Base-by-base conservation (phyloP, 2,113 vertebrate genomes). In the Bos javanicus region DNA sequence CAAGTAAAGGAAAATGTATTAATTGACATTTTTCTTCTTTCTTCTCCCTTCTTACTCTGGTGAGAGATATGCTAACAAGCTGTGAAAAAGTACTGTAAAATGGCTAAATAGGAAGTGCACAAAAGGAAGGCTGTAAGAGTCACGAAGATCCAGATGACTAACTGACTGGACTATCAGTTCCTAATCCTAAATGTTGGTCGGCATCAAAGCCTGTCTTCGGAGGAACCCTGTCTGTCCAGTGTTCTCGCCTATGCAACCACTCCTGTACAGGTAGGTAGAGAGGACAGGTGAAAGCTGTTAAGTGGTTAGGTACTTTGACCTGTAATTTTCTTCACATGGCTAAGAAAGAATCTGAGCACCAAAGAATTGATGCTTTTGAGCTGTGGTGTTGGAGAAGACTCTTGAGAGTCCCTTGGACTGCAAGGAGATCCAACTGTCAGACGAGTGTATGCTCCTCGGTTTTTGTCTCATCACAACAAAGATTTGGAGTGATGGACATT, bases 11-110 rank as follows among this genome's bases (percentile, higher is more conserved):
- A 30, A 92, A 83, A n/a, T 48, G n/a, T 39, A 84, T 80, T 90
- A 93, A 78, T 78, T 93, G 50, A 2, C 25, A 80, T 84, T 90
- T 91, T 39, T 52, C 28, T 71, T 52, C 26, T 82, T 74, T 93
- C 7, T 33, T 89, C 59, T 15, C 25, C n/a, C 7, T 96, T 94
- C 50, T 81, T 48, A 36, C 89, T 85, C 36, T 95, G 16, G 19
- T 36, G 87, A 78, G 14, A 39, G 30, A 56, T 3, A 15, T 81
- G 30, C 23, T 36, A 88, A 19, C 19, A 88, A 81, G 4, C 80
- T 81, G 6, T 86, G 52, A 80, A 46, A 80, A 48, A 50, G 60
- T 46, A n/a, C 11, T 28, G 12, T 39, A 21, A 84, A 93, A 17
- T 33, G 21, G 30, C 46, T 87, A 43, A 57, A 36, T 36, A 78